Conservation (phyloP, 2,888 invertebrate genomes). For the Lochmaea crataegi region DNA sequence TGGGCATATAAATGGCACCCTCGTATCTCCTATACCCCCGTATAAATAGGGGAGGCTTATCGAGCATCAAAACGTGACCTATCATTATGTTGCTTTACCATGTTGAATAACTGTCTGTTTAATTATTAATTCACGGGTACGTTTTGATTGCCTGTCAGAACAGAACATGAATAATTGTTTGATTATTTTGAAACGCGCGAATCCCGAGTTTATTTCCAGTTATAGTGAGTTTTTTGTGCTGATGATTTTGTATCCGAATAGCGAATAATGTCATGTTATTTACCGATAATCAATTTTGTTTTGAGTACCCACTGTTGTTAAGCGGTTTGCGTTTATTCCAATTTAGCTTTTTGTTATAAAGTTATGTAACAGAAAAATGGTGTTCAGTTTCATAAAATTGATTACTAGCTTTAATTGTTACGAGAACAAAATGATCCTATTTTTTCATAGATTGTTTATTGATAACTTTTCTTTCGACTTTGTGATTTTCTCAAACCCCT, state of each 20-base stretch:
- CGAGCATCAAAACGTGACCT: slow-evolving; percentile 59
- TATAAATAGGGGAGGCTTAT: slow-evolving; percentile 53
- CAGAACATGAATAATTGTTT: slow-evolving; percentile 45
- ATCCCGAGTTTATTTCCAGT: slow-evolving; percentile 34
- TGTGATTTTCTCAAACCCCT: too few relatives aligned
- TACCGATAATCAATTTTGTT: slow-evolving; percentile 31
- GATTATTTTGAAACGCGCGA: slow-evolving; percentile 43
- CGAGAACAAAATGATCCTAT: too few relatives aligned
- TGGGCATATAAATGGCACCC: not conserved
- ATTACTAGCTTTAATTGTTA: not conserved
- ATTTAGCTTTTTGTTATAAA: slow-evolving; percentile 18
- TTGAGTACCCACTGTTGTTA: slow-evolving; percentile 22
- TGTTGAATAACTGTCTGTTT: slow-evolving; percentile 48
- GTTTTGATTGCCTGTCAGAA: slow-evolving; percentile 47
- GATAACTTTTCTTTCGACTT: too few relatives aligned
- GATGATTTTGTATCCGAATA: slow-evolving; percentile 20
- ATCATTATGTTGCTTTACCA: slow-evolving; percentile 55
- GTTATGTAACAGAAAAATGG: slow-evolving; percentile 13
- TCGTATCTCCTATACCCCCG: not conserved
- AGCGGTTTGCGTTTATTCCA: slow-evolving; percentile 28
- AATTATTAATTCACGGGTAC: slow-evolving; percentile 50
- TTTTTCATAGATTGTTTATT: too few relatives aligned
- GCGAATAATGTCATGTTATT: slow-evolving; percentile 26
- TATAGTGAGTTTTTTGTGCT: slow-evolving; percentile 30
- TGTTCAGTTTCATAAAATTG: slow-evolving; percentile 8